Conservation (phyloP, 2,888 invertebrate genomes). For the Microplitis manilae region DNA sequence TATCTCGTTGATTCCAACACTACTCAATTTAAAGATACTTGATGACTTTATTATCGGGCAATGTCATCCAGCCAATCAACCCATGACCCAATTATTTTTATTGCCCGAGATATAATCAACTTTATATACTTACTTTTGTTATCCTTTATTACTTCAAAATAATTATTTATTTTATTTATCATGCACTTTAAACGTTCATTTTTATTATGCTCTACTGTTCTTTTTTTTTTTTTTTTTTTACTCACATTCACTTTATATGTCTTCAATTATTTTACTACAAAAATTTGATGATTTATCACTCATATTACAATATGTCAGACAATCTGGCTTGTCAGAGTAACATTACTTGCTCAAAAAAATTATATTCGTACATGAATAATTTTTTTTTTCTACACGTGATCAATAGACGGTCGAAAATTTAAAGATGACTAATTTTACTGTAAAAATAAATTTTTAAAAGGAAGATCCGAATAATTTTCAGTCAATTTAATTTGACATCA, state of each 20-base stretch:
- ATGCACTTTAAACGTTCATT: neutral
- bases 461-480: too few species aligned
- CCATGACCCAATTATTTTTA: constrained; percentile 8
- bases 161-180: neutral
- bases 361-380: too few species aligned
- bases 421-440: too few species aligned
- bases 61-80: neutral
- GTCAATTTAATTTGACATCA: too few species aligned
- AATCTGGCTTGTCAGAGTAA: too few species aligned
- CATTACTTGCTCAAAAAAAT: too few species aligned
- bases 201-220: neutral
- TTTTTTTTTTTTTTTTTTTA: neutral
- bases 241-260: neutral
- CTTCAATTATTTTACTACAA: neutral
- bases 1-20: constrained; percentile 14
- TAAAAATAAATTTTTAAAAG: too few species aligned
- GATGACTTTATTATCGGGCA: constrained; percentile 10
- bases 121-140: neutral
- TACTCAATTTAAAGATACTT: constrained; percentile 6
- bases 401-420: too few species aligned
- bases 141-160: neutral
- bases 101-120: neutral
- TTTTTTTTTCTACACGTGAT: too few species aligned
- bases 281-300: too few species aligned
- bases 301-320: too few species aligned